phyloP scores from a whole-genome alignment of 2,888 invertebrate genomes.

The Colletes collaris region DNA sequence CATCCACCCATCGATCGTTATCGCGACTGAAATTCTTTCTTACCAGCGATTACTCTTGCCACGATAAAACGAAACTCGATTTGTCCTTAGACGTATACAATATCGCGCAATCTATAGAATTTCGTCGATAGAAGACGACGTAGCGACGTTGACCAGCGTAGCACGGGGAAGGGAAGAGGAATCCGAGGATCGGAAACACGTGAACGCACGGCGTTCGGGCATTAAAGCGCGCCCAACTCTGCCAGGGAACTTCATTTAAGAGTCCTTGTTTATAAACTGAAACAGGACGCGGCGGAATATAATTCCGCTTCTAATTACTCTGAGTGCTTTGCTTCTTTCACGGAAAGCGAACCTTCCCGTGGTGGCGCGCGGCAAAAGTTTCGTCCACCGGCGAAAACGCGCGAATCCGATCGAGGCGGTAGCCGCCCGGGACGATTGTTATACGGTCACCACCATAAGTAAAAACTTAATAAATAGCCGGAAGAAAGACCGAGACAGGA shows the following conservation, averaged over 20 bases:
- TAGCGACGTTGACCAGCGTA: no score
- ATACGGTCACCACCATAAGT: slow-evolving; percentile 74
- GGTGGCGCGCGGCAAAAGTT: slow-evolving; percentile 69
- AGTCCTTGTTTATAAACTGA: slow-evolving; percentile 81
- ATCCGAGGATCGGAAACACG: slow-evolving; percentile 50
- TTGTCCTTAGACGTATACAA: no score
- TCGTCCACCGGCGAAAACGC: slow-evolving; percentile 66
- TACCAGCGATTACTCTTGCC: slow-evolving; percentile 16
- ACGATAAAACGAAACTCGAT: no score
- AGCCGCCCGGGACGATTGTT: slow-evolving; percentile 75
- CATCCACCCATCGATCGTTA: neutral
- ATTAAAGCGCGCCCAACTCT: slow-evolving; percentile 67
- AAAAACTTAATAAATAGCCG: slow-evolving; percentile 82
- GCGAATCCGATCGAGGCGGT: slow-evolving; percentile 57
- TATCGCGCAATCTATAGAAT: no score
- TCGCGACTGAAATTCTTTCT: slow-evolving; percentile 15
- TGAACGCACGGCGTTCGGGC: slow-evolving; percentile 62
- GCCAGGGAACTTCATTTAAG: slow-evolving; percentile 78
- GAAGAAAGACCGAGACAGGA: slow-evolving; percentile 63
- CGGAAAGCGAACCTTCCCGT: slow-evolving; percentile 69
- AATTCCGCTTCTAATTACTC: slow-evolving; percentile 81
- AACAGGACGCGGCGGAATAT: slow-evolving; percentile 80
- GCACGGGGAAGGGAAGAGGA: neutral
- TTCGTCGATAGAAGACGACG: no score
- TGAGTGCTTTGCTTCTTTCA: slow-evolving; percentile 80